Conservation (phyloP, 2,888 invertebrate species). For the Autographa gamma region DNA sequence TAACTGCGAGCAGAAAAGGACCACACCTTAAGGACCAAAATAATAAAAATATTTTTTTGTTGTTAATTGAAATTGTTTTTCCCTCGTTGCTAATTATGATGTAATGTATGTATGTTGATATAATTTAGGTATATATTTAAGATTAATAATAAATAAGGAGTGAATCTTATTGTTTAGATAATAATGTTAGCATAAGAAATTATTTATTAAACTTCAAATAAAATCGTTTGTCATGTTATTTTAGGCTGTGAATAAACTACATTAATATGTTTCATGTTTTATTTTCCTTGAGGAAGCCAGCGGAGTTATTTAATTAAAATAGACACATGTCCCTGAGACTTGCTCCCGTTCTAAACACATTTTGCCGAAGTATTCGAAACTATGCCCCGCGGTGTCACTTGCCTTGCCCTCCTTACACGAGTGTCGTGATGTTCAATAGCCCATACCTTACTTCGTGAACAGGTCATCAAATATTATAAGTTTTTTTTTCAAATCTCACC, state of each 20-base stretch:
- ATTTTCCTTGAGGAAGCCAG: constrained; percentile 51
- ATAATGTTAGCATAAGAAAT: neutral
- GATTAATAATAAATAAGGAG: neutral
- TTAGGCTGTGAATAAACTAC: constrained; percentile 62
- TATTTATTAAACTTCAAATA: constrained; percentile 34
- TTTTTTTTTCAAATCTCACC: too few relatives aligned
- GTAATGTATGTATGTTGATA: neutral
- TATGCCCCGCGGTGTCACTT: too few relatives aligned
- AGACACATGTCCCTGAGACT: neutral
- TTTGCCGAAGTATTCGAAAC: too few relatives aligned
- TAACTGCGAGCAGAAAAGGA: too few relatives aligned
- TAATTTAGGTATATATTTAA: neutral
- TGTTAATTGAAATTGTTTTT: neutral
- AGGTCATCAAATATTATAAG: too few relatives aligned
- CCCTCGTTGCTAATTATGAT: neutral
- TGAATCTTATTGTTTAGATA: neutral
- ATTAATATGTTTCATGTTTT: constrained; percentile 33
- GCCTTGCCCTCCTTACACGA: too few relatives aligned
- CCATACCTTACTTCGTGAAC: too few relatives aligned
- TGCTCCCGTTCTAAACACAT: neutral
- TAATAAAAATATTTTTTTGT: neutral
- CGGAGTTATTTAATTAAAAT: constrained; percentile 2
- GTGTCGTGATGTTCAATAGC: too few relatives aligned
- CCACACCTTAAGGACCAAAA: neutral
- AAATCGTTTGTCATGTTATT: constrained; percentile 33